Conservation (phyloP, 2,113 vertebrate genomes). For the Ibidorhyncha struthersii region DNA sequence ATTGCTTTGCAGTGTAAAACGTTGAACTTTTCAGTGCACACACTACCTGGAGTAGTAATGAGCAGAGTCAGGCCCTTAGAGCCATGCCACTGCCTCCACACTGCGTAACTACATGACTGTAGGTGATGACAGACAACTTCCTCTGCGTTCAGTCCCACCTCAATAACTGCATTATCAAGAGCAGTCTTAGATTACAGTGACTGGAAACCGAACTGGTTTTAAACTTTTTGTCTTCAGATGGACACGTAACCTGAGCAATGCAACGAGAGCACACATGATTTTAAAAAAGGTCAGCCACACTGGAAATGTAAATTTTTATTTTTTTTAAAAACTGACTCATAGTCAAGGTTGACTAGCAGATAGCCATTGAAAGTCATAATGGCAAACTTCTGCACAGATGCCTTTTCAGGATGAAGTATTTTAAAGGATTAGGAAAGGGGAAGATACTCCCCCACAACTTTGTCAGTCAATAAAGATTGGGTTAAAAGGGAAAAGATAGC, state of each 20-base stretch:
- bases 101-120: background rate
- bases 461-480: background rate
- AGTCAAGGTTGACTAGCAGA: background rate
- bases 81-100: background rate
- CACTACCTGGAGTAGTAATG: background rate
- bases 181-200: background rate
- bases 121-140: slow-evolving; percentile 45
- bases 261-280: background rate
- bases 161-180: background rate
- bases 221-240: background rate
- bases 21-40: background rate
- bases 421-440: background rate
- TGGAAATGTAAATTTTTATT: background rate
- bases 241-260: slow-evolving; percentile 14
- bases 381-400: background rate
- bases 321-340: background rate
- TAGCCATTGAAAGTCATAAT: background rate
- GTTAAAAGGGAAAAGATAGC: background rate
- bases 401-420: background rate
- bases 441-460: background rate
- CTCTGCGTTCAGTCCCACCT: background rate
- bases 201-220: background rate
- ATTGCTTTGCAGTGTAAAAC: background rate
- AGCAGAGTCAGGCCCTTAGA: background rate
- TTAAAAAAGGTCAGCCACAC: background rate